Evolutionary conservation across 1,140 invertebrate genomes (phyloP), one percentile per base, ranked within the genome.

Genomic region (Aphidius ervi): DNA sequence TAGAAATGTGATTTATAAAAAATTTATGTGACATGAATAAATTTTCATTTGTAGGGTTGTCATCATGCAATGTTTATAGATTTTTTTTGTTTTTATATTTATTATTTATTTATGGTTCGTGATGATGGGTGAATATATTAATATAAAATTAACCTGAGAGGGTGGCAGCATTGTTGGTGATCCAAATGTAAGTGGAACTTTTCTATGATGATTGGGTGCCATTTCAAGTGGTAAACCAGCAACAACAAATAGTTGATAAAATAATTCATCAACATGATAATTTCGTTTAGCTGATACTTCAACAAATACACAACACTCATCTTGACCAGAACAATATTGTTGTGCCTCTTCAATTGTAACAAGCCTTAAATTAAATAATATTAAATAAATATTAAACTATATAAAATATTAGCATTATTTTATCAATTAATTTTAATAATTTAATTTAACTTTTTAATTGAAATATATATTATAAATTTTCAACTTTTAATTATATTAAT

Each of bases 191-290:
- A 76, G 63, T 75, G 20, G 87, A 82, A 72, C 85, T 85, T 87
- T 81, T 66, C 88, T 86, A 73, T 93, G 91, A 69, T 91, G 87
- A 69, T 92, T 91, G 0, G 91, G 91, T n/a, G 90, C 90, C 91
- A 93, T 93, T 80, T 93, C 91, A 67, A 89, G 74, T 2, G 91
- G 91, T 56, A 93, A 76, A 69, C 90, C 89, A 7, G 90, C 89
- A 8, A 90, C 84, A 46, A 87, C 82, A 74, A 93, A 93, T 5
- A 93, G 80, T 63, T 90, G 86, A 70, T 90, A 87, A 74, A 93
- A 93, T 5, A 91, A 82, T 66, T 93, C 90, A 66, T 92, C 90
- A 57, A 93, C 86, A 68, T 87, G 86, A 59, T 84, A 82, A 71
- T 91, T 91, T 67, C 86, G 86, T 71, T 91, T 91, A 1, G 91